phyloP scores from a whole-genome alignment of 2,888 invertebrate genomes.

The Pandemis corylana region DNA sequence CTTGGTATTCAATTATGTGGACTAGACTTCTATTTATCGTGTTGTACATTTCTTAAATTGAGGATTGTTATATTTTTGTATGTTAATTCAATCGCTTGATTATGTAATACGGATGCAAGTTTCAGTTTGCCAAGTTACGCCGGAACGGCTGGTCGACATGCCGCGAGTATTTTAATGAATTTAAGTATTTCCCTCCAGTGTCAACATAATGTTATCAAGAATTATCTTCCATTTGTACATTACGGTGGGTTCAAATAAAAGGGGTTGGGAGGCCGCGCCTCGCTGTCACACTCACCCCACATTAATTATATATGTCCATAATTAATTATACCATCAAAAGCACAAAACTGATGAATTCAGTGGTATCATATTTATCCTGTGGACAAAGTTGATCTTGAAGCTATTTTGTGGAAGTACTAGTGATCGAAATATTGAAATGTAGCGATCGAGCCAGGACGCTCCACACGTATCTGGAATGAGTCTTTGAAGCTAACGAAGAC shows the following conservation, averaged over 20 bases:
- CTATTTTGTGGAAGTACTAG: conserved; percentile 27
- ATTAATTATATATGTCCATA: conserved; percentile 3
- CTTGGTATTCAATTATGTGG: conserved; percentile 64
- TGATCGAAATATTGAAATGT: conserved; percentile 18
- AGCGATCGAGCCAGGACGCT: conserved; percentile 20
- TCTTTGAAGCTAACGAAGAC: not conserved
- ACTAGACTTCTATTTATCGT: conserved; percentile 65
- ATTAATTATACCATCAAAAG: conserved; percentile 17
- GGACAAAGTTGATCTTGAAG: conserved; percentile 11
- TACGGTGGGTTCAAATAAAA: conserved; percentile 18
- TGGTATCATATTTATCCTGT: conserved; percentile 11
- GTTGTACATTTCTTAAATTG: conserved; percentile 68
- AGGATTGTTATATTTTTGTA: conserved; percentile 79
- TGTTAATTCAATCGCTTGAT: conserved; percentile 68
- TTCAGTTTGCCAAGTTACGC: conserved; percentile 52
- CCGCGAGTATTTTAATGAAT: conserved; percentile 45
- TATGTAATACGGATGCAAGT: conserved; percentile 62
- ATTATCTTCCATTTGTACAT: conserved; percentile 50
- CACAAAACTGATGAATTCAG: conserved; percentile 37
- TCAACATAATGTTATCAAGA: conserved; percentile 33
- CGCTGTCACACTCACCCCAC: not conserved
- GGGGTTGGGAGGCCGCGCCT: conserved; percentile 7
- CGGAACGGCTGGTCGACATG: conserved; percentile 66
- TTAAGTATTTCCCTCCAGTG: conserved; percentile 44
- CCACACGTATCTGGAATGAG: conserved; percentile 1